Evolutionary conservation across 2,797 vertebrate genomes (phyloP).

Genomic region (Poeciliopsis infans): DNA sequence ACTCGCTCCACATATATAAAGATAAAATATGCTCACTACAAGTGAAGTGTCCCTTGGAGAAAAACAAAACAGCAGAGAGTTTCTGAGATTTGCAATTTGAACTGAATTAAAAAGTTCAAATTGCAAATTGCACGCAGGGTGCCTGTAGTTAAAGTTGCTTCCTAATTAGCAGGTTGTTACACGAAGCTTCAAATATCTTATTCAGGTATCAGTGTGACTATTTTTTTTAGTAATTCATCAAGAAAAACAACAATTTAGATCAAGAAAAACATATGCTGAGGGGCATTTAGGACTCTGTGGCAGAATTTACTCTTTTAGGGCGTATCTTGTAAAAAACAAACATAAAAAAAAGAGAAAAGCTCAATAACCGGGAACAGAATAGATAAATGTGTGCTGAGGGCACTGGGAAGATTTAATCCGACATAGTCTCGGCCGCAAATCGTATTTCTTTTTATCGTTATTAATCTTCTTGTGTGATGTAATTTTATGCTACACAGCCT

Average conservation of each 20-base stretch:
- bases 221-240: background rate
- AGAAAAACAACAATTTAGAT: background rate
- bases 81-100: background rate
- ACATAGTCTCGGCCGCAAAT: conserved; percentile 16
- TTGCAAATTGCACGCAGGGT: background rate
- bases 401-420: conserved; percentile 16
- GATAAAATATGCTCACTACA: conserved; percentile 56
- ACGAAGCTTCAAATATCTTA: background rate
- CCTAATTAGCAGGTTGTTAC: background rate
- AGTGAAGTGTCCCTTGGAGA: conserved; percentile 32
- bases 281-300: background rate
- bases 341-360: background rate
- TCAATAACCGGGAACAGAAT: background rate
- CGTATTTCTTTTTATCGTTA: conserved; percentile 53
- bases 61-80: conserved; percentile 3
- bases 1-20: conserved; percentile 9
- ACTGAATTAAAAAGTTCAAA: background rate
- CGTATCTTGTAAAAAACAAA: conserved; percentile 42
- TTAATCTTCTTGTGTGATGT: conserved; percentile 60
- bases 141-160: background rate
- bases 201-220: background rate
- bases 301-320: conserved; percentile 21
- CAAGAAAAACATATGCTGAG: background rate
- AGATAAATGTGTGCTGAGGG: conserved; percentile 18
- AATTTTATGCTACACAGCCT: conserved; percentile 60